Conservation (phyloP, 2,113 vertebrate genomes). For the Rostratula benghalensis region DNA sequence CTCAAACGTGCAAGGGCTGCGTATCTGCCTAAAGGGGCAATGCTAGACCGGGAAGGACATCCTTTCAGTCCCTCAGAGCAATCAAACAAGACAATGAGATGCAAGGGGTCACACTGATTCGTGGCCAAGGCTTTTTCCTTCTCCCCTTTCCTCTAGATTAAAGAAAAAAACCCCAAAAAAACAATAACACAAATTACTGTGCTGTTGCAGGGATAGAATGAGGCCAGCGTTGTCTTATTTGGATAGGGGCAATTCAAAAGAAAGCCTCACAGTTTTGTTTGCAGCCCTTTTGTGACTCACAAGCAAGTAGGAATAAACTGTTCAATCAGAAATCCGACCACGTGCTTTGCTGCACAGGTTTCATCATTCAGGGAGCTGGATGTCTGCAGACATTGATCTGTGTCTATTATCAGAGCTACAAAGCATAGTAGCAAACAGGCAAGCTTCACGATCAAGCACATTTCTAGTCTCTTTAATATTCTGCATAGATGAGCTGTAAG, state of each 20-base stretch:
- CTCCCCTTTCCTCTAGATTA: background rate
- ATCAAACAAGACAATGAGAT: background rate
- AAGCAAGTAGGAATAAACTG: background rate
- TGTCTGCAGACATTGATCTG: slow-evolving; percentile 32
- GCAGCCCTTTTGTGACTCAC: background rate
- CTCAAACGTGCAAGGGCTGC: background rate
- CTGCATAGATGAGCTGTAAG: background rate
- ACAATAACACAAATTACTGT: background rate
- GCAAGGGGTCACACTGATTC: rapidly evolving
- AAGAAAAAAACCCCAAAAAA: background rate
- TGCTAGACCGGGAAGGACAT: background rate
- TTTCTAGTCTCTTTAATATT: slow-evolving; percentile 4
- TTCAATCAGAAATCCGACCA: slow-evolving; percentile 1
- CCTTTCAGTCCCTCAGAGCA: background rate
- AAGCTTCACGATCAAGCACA: background rate
- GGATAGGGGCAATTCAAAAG: background rate
- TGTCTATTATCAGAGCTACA: slow-evolving; percentile 1
- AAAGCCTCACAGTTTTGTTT: background rate
- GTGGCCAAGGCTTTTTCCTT: background rate
- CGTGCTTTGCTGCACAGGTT: background rate
- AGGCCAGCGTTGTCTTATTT: background rate
- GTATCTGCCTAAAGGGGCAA: background rate
- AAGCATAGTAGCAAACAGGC: slow-evolving; percentile 1
- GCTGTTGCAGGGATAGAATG: background rate
- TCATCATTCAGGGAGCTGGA: slow-evolving; percentile 1